These are phyloP conservation scores for Bombylius major DNA, from an alignment of 2,888 invertebrate genomes.

Conservation along the genomic window DNA sequence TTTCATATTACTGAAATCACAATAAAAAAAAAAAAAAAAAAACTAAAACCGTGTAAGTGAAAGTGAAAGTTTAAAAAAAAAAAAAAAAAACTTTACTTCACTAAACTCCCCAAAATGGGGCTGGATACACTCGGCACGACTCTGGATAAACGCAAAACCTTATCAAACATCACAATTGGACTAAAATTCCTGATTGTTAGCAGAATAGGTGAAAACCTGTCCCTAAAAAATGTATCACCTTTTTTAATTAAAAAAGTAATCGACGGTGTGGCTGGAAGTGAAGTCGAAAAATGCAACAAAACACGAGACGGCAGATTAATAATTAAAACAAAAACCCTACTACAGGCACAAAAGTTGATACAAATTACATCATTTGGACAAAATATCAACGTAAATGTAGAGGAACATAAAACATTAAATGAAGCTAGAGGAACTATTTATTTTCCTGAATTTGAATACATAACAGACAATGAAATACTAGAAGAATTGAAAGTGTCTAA, in stretches of 20 bases:
- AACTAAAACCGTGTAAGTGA: too few relatives aligned
- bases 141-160: background rate
- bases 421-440: background rate
- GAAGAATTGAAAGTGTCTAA: background rate
- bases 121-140: too few relatives aligned
- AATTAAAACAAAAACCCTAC: background rate
- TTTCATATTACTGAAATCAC: too few relatives aligned
- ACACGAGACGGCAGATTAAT: background rate
- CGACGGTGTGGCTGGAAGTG: background rate
- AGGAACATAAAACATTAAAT: background rate
- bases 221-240: background rate
- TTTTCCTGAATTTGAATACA: background rate
- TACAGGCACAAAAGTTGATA: background rate
- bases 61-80: too few relatives aligned
- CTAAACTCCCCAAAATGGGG: too few relatives aligned
- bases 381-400: background rate
- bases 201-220: background rate
- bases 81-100: too few relatives aligned
- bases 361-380: background rate
- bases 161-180: background rate
- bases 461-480: background rate
- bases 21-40: too few relatives aligned
- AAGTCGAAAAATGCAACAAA: background rate
- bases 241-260: background rate
- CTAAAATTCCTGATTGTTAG: background rate